phyloP scores from a whole-genome alignment of 2,888 invertebrate genomes.

The Chalcis sispes region DNA sequence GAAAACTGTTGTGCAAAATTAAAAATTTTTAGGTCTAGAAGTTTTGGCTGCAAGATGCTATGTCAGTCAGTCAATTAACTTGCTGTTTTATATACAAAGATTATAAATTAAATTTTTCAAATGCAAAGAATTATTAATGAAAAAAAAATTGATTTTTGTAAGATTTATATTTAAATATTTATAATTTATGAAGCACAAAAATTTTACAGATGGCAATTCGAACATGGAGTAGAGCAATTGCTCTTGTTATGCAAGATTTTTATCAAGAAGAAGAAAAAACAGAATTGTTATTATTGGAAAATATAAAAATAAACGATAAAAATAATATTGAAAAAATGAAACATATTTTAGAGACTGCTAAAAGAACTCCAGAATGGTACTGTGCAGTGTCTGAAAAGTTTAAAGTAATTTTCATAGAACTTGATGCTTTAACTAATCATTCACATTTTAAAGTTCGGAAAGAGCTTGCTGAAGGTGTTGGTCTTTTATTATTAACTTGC shows the following conservation, averaged over 20 bases:
- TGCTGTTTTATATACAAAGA: too few species aligned
- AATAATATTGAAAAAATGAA: slow-evolving; percentile 70
- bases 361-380: slow-evolving; percentile 79
- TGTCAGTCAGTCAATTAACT: too few species aligned
- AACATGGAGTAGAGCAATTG: slow-evolving; percentile 76
- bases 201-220: slow-evolving; percentile 69
- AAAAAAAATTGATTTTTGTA: slow-evolving; percentile 10
- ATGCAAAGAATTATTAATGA: background rate
- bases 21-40: too few species aligned
- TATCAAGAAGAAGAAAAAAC: slow-evolving; percentile 57
- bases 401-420: slow-evolving; percentile 76
- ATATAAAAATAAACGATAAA: slow-evolving; percentile 60
- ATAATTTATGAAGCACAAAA: slow-evolving; percentile 6
- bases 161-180: slow-evolving; percentile 7
- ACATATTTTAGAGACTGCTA: slow-evolving; percentile 72
- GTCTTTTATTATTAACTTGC: slow-evolving; percentile 80
- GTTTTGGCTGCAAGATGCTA: too few species aligned
- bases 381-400: slow-evolving; percentile 79
- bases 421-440: slow-evolving; percentile 79
- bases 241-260: slow-evolving; percentile 76
- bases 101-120: too few species aligned
- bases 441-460: slow-evolving; percentile 80
- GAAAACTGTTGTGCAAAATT: too few species aligned
- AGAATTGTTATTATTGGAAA: slow-evolving; percentile 22
- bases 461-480: slow-evolving; percentile 81